These are phyloP conservation scores for Varecia variegata DNA, from an alignment of 2,797 vertebrate genomes.

Conservation along the genomic window DNA sequence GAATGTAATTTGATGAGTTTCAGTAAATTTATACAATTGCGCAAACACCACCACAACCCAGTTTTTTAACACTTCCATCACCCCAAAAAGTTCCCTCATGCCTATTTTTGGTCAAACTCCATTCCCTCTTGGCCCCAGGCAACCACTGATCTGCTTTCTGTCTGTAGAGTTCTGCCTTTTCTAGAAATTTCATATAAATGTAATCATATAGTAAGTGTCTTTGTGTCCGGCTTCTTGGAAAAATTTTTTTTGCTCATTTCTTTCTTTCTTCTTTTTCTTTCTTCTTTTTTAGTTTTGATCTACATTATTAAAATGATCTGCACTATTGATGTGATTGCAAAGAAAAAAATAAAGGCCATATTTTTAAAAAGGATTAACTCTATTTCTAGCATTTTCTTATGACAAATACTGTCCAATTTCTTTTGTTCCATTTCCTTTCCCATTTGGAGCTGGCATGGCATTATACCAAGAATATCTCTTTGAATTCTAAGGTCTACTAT, in stretches of 20 bases:
- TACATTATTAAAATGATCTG: neutral
- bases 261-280: neutral
- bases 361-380: neutral
- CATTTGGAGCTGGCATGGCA: neutral
- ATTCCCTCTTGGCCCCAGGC: neutral
- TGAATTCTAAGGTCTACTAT: neutral
- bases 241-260: neutral
- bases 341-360: neutral
- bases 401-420: neutral
- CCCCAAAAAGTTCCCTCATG: neutral
- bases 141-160: neutral
- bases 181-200: neutral
- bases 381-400: neutral
- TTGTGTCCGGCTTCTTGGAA: neutral
- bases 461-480: neutral
- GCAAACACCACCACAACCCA: neutral
- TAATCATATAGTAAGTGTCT: neutral
- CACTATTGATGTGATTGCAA: neutral
- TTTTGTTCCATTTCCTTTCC: neutral
- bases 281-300: neutral
- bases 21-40: neutral
- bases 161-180: neutral
- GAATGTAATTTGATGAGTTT: neutral
- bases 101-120: neutral
- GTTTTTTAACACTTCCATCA: neutral